Conservation (phyloP, 2,797 vertebrate species). For the Phataginus tetradactyla region DNA sequence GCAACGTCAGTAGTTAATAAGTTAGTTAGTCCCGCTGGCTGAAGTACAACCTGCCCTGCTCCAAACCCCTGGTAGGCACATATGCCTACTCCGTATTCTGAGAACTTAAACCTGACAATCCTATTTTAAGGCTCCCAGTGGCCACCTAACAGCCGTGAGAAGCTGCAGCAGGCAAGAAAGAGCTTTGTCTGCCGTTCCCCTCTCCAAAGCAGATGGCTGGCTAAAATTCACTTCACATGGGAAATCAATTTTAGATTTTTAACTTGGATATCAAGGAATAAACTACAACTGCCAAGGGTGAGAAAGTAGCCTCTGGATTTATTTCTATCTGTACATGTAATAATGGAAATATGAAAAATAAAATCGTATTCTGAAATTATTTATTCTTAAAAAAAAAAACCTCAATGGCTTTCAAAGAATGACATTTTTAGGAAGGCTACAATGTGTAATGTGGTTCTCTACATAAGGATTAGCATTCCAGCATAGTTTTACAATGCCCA, state of each 20-base stretch:
- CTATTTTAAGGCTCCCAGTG: slow-evolving; percentile 70
- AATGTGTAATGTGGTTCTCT: not conserved
- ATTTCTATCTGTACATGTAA: not conserved
- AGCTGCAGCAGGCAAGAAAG: slow-evolving; percentile 59
- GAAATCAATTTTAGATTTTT: slow-evolving; percentile 79
- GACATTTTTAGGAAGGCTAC: not conserved
- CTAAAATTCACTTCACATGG: slow-evolving; percentile 62
- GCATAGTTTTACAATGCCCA: not conserved
- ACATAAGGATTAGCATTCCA: not conserved
- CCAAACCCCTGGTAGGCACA: slow-evolving; percentile 39
- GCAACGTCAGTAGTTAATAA: not conserved
- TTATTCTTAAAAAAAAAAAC: not conserved
- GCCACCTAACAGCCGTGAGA: slow-evolving; percentile 56
- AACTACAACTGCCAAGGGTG: slow-evolving; percentile 42
- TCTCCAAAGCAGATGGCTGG: slow-evolving; percentile 78
- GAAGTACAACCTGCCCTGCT: not conserved
- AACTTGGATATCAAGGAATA: slow-evolving; percentile 62
- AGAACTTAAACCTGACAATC: slow-evolving; percentile 60
- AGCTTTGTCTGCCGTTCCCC: slow-evolving; percentile 44
- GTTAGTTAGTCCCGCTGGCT: not conserved
- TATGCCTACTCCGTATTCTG: slow-evolving; percentile 32
- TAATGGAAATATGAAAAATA: slow-evolving; percentile 31
- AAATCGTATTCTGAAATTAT: not conserved
- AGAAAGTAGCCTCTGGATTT: not conserved
- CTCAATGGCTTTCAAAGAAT: not conserved